phyloP scores from a whole-genome alignment of 2,888 invertebrate species.

The Thecocarcelia acutangulata region DNA sequence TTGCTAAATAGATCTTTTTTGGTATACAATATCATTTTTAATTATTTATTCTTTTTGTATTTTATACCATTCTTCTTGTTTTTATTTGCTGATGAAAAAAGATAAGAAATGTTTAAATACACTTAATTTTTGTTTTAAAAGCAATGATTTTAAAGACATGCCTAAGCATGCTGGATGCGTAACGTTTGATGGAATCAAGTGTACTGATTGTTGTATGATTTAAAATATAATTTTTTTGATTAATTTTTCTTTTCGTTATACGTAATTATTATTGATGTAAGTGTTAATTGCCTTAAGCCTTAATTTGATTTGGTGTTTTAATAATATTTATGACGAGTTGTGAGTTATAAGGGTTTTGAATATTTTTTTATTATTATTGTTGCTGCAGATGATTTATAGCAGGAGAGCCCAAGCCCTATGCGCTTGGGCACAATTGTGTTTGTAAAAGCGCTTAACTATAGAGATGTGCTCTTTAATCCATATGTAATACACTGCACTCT shows the following conservation, averaged over 20 bases:
- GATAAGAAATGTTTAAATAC: constrained; percentile 54
- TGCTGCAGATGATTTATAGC: no score
- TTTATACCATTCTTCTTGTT: constrained; percentile 9
- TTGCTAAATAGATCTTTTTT: constrained; percentile 21
- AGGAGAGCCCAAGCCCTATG: no score
- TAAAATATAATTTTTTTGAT: neutral
- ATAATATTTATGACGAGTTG: neutral
- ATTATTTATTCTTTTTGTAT: constrained; percentile 21
- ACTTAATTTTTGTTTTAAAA: neutral
- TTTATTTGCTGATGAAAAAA: constrained; percentile 56
- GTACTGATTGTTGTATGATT: neutral
- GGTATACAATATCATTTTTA: constrained; percentile 43
- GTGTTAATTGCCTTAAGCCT: constrained; percentile 60
- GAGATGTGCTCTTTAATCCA: no score
- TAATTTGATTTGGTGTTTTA: constrained; percentile 20
- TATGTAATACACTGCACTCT: no score
- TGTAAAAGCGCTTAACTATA: no score
- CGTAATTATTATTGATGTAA: constrained; percentile 57
- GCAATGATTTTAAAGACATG: neutral
- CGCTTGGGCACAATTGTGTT: no score
- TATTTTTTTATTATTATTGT: no score
- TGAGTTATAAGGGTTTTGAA: constrained; percentile 65
- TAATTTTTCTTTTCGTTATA: neutral
- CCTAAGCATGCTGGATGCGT: constrained; percentile 31
- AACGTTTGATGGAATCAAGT: neutral